Conservation (phyloP, 2,797 vertebrate genomes). For the Mallotus villosus region DNA sequence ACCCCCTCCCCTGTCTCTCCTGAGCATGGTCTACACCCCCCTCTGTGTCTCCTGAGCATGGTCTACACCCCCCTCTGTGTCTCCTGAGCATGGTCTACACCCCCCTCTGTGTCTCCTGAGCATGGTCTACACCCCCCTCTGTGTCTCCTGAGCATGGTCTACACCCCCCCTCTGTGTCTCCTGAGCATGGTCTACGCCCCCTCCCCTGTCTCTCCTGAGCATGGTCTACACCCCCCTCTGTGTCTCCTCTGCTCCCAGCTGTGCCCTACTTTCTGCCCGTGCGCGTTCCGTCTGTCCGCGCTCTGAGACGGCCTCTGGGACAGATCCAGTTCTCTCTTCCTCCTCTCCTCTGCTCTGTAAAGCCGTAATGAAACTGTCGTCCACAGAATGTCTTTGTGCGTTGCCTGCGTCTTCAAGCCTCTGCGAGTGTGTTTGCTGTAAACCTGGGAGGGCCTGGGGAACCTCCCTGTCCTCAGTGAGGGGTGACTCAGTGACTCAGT, state of each 20-base stretch:
- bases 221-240: conserved; percentile 51
- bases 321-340: conserved; percentile 36
- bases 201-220: conserved; percentile 40
- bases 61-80: no score
- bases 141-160: no score
- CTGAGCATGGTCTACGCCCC: conserved; percentile 48
- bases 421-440: conserved; percentile 21
- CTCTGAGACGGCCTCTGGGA: conserved; percentile 46
- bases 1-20: no score
- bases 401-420: conserved; percentile 10
- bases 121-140: no score
- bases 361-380: conserved; percentile 24
- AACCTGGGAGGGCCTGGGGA: conserved; percentile 9
- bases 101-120: no score
- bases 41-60: no score
- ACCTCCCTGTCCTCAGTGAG: neutral
- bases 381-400: conserved; percentile 12
- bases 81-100: no score
- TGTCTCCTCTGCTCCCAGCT: conserved; percentile 55
- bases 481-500: no score
- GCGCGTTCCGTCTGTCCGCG: conserved; percentile 43
- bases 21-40: no score
- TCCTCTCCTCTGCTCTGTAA: conserved; percentile 34
- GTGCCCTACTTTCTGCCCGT: conserved; percentile 66
- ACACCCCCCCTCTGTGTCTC: conserved; percentile 44